Percentiles rank a stretch among this genome's conserved stretches.
These are phyloP conservation scores for Drosophila leonis DNA, from an alignment of 2,888 invertebrate species.

Conservation along the genomic window DNA sequence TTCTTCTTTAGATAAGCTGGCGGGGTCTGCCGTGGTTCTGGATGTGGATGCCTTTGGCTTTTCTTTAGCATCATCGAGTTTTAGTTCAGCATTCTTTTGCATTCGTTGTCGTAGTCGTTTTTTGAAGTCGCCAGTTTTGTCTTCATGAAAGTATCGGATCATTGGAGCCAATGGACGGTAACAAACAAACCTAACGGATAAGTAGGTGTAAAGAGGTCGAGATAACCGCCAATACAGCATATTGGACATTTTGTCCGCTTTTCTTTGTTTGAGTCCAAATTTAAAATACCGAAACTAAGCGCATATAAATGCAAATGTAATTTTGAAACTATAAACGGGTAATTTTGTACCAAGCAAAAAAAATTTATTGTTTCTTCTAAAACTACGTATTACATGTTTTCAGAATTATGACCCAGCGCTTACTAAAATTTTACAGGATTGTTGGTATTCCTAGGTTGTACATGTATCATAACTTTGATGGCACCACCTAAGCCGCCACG, in stretches of 20 bases:
- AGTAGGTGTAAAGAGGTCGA: neutral
- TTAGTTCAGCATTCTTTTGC: neutral
- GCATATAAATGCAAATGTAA: slow-evolving; percentile 3
- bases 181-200: neutral
- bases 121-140: slow-evolving; percentile 1
- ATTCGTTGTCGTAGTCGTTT: slow-evolving; percentile 8
- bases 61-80: neutral
- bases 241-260: slow-evolving; percentile 7
- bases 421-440: slow-evolving; percentile 81
- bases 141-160: slow-evolving; percentile 11
- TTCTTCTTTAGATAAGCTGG: neutral
- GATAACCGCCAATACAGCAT: slow-evolving; percentile 17
- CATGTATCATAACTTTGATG: slow-evolving; percentile 96
- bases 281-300: neutral
- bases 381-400: neutral
- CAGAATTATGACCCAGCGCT: neutral
- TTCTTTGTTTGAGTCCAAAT: slow-evolving; percentile 2
- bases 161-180: slow-evolving; percentile 8
- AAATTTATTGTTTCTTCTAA: slow-evolving; percentile 5
- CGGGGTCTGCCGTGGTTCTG: neutral
- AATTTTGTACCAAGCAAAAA: slow-evolving; percentile 5
- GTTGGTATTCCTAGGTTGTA: slow-evolving; percentile 87
- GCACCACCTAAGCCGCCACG: slow-evolving; percentile 90
- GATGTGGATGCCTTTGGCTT: neutral
- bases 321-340: slow-evolving; percentile 8